Percentiles rank a stretch among this genome's conserved stretches.
Evolutionary conservation across 2,888 invertebrate species (phyloP).

Genomic region (Poecilobothrus nobilitatus): DNA sequence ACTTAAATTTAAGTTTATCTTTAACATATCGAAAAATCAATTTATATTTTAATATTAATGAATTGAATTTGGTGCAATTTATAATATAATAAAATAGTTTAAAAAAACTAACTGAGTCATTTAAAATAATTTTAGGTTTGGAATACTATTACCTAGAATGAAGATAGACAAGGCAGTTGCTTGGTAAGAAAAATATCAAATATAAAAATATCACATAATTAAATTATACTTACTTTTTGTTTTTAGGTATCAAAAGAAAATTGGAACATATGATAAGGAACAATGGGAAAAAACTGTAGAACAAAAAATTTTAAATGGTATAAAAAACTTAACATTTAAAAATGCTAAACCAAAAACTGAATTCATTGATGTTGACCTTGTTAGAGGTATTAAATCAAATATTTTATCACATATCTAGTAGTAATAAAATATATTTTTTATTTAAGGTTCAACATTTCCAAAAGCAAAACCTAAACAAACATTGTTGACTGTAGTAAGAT

Average conservation of each 20-base stretch:
- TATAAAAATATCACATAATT: no score
- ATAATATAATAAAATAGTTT: no score
- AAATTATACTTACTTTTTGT: not conserved
- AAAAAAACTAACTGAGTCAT: no score
- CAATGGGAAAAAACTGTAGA: conserved; percentile 96
- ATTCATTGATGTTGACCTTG: conserved; percentile 91
- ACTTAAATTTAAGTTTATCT: no score
- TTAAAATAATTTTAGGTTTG: no score
- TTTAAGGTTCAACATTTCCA: conserved; percentile 82
- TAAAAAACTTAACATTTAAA: conserved; percentile 71
- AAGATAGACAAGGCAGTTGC: conserved; percentile 45
- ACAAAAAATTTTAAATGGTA: conserved; percentile 77
- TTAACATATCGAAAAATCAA: no score
- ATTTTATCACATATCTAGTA: conserved; percentile 12
- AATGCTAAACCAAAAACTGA: conserved; percentile 78
- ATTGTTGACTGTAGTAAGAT: conserved; percentile 72
- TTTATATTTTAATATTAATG: no score
- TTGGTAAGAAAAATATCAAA: conserved; percentile 32
- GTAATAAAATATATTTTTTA: conserved; percentile 11
- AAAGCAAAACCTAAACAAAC: conserved; percentile 93
- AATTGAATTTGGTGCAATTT: no score
- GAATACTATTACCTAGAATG: conserved; percentile 32
- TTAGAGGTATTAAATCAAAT: conserved; percentile 59
- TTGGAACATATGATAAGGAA: conserved; percentile 94
- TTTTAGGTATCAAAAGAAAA: conserved; percentile 86